A percentile compares a stretch with the other conserved stretches of the same genome.
phyloP scores from a whole-genome alignment of 2,113 vertebrate genomes.

The Toxotes jaculatrix region DNA sequence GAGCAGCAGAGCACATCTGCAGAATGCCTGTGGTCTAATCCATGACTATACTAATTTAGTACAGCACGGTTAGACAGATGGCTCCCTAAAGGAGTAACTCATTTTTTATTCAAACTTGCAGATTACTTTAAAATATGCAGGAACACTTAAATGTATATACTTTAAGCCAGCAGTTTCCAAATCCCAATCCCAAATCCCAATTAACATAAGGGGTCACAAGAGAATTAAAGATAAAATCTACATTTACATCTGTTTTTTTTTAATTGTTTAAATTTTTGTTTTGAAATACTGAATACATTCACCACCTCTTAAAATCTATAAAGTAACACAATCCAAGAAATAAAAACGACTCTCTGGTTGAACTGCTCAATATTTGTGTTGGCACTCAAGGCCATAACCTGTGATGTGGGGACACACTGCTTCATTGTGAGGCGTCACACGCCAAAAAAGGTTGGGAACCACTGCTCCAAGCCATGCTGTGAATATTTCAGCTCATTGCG shows the following conservation, averaged over 20 bases:
- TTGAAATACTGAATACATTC: background rate
- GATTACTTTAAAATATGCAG: background rate
- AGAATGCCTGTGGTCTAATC: conserved; percentile 13
- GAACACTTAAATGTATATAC: background rate
- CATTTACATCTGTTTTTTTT: no score
- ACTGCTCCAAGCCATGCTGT: background rate
- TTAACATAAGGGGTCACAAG: background rate
- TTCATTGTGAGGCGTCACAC: background rate
- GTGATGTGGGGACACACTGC: background rate
- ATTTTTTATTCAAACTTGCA: background rate
- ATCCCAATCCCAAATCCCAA: no score
- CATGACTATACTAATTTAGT: conserved; percentile 19
- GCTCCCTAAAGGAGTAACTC: background rate
- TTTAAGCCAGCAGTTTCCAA: no score
- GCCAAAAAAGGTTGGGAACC: conserved; percentile 5
- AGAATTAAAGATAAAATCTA: background rate
- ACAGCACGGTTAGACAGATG: background rate
- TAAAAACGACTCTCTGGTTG: background rate
- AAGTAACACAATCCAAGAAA: background rate
- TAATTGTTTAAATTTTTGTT: background rate
- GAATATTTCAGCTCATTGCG: conserved; percentile 19
- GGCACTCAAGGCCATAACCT: background rate
- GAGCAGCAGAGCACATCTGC: conserved; percentile 3
- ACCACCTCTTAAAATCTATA: background rate
- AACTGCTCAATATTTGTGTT: background rate